phyloP scores from a whole-genome alignment of 2,113 vertebrate genomes.

The Festucalex cinctus region DNA sequence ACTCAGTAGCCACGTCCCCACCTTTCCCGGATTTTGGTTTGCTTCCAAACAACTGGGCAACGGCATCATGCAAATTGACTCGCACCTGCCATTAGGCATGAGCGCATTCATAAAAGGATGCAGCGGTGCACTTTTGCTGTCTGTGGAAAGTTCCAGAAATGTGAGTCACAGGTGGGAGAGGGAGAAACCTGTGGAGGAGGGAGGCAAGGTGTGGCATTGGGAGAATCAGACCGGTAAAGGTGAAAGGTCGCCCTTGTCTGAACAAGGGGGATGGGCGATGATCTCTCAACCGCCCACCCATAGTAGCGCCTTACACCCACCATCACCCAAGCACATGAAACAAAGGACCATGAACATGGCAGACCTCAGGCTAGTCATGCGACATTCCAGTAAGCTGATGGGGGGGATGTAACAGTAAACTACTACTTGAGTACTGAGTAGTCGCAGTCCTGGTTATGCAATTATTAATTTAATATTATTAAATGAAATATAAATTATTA shows the following conservation, averaged over 20 bases:
- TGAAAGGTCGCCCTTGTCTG: neutral
- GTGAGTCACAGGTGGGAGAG: constrained; percentile 15
- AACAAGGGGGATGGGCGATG: constrained; percentile 20
- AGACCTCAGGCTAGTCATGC: constrained; percentile 3
- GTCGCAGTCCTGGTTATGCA: neutral
- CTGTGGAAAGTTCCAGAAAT: constrained; percentile 42
- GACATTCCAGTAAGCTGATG: constrained; percentile 10
- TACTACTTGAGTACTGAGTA: neutral
- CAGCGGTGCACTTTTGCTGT: neutral
- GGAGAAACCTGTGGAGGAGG: constrained; percentile 14
- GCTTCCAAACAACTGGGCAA: neutral
- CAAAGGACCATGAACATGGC: constrained; percentile 7
- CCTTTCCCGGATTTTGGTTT: neutral
- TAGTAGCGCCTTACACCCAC: neutral
- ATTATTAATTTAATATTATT: neutral
- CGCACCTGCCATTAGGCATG: neutral
- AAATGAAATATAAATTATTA: too few relatives aligned
- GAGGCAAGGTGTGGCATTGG: constrained; percentile 7
- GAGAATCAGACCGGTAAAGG: constrained; percentile 29
- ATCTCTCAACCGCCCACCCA: neutral
- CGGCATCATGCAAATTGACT: neutral
- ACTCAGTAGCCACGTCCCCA: neutral
- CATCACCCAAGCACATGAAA: constrained; percentile 1
- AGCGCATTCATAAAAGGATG: neutral
- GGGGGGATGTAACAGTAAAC: neutral